These are phyloP conservation scores for Drosophila mojavensis DNA, from an alignment of 1,140 invertebrate species.

Conservation along the genomic window DNA sequence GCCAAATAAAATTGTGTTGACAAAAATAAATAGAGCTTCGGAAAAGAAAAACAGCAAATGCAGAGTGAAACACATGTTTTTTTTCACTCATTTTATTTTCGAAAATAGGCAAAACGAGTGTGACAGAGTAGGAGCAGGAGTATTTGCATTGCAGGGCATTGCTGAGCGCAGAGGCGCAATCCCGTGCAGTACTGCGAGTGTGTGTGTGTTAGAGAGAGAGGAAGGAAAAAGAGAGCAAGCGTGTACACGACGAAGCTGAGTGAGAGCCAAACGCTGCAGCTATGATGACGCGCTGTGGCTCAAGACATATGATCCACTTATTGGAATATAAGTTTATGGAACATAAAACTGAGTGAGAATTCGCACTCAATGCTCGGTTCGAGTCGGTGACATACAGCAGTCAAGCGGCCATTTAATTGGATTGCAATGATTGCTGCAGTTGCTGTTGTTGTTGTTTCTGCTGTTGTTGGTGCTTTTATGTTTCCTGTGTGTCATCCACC, in stretches of 20 bases:
- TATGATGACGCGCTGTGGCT: conserved; percentile 20
- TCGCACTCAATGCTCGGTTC: conserved; percentile 13
- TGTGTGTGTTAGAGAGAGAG: not conserved
- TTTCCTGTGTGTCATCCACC: conserved; percentile 23
- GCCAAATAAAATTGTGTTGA: conserved; percentile 34
- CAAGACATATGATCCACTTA: not conserved
- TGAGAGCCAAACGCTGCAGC: conserved; percentile 10
- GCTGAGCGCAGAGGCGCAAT: conserved; percentile 2
- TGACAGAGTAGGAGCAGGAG: conserved; percentile 1
- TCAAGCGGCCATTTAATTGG: conserved; percentile 61
- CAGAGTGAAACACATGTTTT: conserved; percentile 48
- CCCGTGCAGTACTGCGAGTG: not conserved
- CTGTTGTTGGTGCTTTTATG: conserved; percentile 3
- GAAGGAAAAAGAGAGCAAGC: not conserved
- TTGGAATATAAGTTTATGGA: conserved; percentile 17
- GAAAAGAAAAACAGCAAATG: conserved; percentile 16
- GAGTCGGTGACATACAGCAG: conserved; percentile 4
- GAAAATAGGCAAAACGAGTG: conserved; percentile 36
- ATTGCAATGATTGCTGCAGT: conserved; percentile 58
- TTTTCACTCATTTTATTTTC: not conserved
- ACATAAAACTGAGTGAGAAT: conserved; percentile 13
- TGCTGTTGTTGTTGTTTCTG: conserved; percentile 1
- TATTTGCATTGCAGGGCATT: not conserved
- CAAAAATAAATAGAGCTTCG: conserved; percentile 57
- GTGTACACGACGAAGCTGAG: not conserved